These are phyloP conservation scores for Cynaeus angustus DNA, from an alignment of 2,888 invertebrate genomes.

Conservation along the genomic window DNA sequence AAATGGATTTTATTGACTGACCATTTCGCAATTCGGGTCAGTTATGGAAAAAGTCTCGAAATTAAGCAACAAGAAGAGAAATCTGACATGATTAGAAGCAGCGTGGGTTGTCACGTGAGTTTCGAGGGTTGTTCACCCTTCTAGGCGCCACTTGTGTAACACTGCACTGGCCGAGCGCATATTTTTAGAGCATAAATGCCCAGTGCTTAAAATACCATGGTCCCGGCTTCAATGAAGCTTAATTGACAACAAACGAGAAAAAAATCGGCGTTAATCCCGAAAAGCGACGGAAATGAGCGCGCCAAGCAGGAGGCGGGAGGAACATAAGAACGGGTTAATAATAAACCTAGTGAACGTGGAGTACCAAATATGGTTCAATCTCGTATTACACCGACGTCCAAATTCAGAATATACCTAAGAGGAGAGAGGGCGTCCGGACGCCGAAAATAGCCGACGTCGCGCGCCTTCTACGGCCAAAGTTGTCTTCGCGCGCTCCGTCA, in stretches of 20 bases:
- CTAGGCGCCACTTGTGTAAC: too few relatives aligned
- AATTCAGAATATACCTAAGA: constrained; percentile 76
- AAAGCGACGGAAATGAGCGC: constrained; percentile 44
- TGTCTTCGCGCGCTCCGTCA: constrained; percentile 52
- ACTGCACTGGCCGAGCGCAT: constrained; percentile 13
- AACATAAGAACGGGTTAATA: constrained; percentile 71
- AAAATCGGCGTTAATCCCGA: constrained; percentile 44
- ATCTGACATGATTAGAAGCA: constrained; percentile 39
- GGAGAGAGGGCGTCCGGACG: constrained; percentile 69
- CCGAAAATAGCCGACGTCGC: constrained; percentile 68
- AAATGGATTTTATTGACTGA: not conserved
- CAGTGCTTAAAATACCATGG: too few relatives aligned
- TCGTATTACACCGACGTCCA: constrained; percentile 80
- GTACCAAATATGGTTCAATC: constrained; percentile 81
- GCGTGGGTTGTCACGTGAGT: constrained; percentile 31
- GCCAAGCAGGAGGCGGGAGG: constrained; percentile 54
- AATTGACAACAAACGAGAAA: constrained; percentile 40
- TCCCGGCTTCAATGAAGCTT: constrained; percentile 16
- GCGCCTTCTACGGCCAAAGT: constrained; percentile 67
- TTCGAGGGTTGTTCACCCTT: constrained; percentile 11
- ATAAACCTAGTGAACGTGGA: constrained; percentile 69
- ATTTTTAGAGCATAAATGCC: constrained; percentile 41
- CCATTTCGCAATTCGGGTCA: constrained; percentile 38
- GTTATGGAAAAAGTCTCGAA: constrained; percentile 23
- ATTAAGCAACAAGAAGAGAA: constrained; percentile 45